phyloP scores from a whole-genome alignment of 2,888 invertebrate species.

The Aromia moschata region DNA sequence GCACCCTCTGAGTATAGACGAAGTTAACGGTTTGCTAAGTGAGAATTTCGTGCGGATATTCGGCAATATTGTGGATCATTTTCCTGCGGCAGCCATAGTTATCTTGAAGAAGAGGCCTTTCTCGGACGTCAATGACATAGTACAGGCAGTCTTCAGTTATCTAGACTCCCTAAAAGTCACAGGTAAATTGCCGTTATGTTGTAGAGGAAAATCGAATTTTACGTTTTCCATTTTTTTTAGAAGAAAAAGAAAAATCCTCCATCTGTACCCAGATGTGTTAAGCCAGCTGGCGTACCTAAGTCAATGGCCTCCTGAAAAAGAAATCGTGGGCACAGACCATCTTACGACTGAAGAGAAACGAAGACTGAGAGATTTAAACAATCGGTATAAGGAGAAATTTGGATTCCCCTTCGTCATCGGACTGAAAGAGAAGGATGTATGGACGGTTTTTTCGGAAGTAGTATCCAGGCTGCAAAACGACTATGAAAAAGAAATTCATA shows the following conservation, averaged over 20 bases:
- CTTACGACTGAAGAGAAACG: slow-evolving; percentile 67
- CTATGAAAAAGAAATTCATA: slow-evolving; percentile 66
- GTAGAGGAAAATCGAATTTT: no score
- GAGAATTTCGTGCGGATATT: slow-evolving; percentile 69
- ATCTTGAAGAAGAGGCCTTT: slow-evolving; percentile 68
- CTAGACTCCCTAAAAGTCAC: slow-evolving; percentile 65
- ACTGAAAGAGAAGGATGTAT: slow-evolving; percentile 70
- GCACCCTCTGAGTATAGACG: slow-evolving; percentile 59
- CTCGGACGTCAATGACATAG: slow-evolving; percentile 62
- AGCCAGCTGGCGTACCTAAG: slow-evolving; percentile 67
- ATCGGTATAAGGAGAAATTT: slow-evolving; percentile 72
- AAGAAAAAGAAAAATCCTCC: slow-evolving; percentile 68
- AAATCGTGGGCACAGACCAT: slow-evolving; percentile 63
- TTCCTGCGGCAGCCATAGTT: slow-evolving; percentile 65
- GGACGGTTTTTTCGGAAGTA: slow-evolving; percentile 68
- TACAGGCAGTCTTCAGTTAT: slow-evolving; percentile 66
- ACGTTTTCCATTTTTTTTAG: slow-evolving; percentile 45
- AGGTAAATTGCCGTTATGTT: slow-evolving; percentile 65
- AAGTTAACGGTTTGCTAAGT: slow-evolving; percentile 66
- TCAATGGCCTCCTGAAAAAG: slow-evolving; percentile 69
- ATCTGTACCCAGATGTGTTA: slow-evolving; percentile 73
- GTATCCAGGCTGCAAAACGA: slow-evolving; percentile 66
- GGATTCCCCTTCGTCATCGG: slow-evolving; percentile 77
- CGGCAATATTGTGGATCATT: slow-evolving; percentile 72
- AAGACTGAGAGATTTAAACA: slow-evolving; percentile 64